These are phyloP conservation scores for Pentamera pediparva DNA, from an alignment of 53 echinoderm and acorn worm species.

Conservation along the genomic window DNA sequence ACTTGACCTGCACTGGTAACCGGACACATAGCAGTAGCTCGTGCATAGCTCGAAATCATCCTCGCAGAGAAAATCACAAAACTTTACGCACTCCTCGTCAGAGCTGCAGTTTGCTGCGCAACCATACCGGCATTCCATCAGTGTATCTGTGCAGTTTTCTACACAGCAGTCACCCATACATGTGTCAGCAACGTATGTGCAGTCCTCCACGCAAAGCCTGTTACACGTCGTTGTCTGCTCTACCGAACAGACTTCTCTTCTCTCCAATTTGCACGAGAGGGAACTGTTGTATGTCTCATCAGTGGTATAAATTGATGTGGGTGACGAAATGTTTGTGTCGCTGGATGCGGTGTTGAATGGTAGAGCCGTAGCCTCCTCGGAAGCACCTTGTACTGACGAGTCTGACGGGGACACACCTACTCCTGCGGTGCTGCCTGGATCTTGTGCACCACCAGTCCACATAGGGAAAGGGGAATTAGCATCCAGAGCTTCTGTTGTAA, in stretches of 20 bases:
- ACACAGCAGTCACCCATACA: slow-evolving; percentile 9
- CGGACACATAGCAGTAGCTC: neutral
- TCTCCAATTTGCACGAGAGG: neutral
- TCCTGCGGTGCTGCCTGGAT: no score
- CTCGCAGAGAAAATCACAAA: slow-evolving; percentile 1
- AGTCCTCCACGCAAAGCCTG: neutral
- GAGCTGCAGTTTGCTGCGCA: neutral
- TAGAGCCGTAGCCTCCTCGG: no score
- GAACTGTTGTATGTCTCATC: slow-evolving; percentile 11
- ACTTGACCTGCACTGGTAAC: neutral
- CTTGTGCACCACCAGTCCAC: neutral
- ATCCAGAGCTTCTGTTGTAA: neutral
- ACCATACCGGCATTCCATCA: neutral
- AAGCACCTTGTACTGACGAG: no score
- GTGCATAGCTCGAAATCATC: neutral
- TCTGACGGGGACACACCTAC: no score
- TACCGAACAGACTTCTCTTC: neutral
- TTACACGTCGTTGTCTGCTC: neutral
- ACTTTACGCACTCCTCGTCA: neutral
- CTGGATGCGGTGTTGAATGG: no score
- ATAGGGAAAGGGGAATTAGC: neutral
- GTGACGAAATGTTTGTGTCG: no score
- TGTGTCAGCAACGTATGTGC: neutral
- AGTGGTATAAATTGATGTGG: no score
- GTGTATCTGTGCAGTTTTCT: neutral